Evolutionary conservation across 2,113 vertebrate genomes (phyloP).

Genomic region (Probosciger aterrimus): DNA sequence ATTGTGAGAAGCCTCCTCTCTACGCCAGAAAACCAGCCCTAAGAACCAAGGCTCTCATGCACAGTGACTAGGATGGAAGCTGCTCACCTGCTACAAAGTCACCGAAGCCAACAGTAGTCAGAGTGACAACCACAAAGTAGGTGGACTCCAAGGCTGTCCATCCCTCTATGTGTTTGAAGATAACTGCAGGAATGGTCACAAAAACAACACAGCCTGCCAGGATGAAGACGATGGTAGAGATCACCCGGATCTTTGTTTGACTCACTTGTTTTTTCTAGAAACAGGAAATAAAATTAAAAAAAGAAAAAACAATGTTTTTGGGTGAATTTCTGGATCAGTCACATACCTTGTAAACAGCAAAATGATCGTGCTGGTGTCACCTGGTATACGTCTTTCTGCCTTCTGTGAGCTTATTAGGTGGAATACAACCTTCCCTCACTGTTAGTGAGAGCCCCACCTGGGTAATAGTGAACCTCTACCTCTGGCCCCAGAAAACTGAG

Average conservation of each 20-base stretch:
- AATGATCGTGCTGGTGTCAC: not conserved
- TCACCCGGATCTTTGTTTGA: slow-evolving; percentile 96
- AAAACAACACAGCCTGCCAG: slow-evolving; percentile 94
- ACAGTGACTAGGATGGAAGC: not conserved
- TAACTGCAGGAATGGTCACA: slow-evolving; percentile 93
- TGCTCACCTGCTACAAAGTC: slow-evolving; percentile 95
- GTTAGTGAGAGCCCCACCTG: not conserved
- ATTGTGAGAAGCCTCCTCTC: not conserved
- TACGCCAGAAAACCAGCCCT: not conserved
- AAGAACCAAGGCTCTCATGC: not conserved
- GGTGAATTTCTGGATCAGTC: not conserved
- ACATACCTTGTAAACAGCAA: not conserved
- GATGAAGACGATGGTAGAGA: slow-evolving; percentile 96
- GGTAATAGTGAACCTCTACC: not conserved
- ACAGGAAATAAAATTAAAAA: slow-evolving; percentile 24
- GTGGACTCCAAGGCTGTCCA: slow-evolving; percentile 95
- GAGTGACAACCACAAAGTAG: slow-evolving; percentile 97
- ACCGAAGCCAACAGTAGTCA: slow-evolving; percentile 96
- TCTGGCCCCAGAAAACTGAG: not conserved
- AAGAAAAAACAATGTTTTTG: not conserved
- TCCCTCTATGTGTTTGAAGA: slow-evolving; percentile 92
- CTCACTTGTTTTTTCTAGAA: slow-evolving; percentile 94
- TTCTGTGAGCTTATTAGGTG: not conserved
- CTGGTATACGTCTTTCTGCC: not conserved
- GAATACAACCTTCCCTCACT: not conserved